Evolutionary conservation across 1,140 invertebrate species (phyloP).

Genomic region (Drosophila ohnishii): DNA sequence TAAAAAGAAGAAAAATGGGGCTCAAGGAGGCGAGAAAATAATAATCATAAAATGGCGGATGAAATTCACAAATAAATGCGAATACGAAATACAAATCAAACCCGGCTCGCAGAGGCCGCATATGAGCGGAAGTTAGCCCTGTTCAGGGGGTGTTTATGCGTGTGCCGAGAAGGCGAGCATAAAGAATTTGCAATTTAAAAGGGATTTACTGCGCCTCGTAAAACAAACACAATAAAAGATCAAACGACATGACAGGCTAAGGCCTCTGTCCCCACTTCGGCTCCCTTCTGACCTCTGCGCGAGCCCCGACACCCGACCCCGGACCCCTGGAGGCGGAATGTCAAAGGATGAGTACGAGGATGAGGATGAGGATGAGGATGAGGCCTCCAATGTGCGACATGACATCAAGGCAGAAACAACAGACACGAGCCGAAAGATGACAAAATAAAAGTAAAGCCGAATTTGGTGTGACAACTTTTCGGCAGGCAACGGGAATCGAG

Average conservation of each 20-base stretch:
- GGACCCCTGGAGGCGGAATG: conserved; percentile 55
- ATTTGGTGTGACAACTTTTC: conserved; percentile 76
- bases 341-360: conserved; percentile 65
- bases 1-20: not conserved
- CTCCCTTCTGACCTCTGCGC: conserved; percentile 7
- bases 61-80: conserved; percentile 62
- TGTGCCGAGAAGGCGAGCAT: conserved; percentile 69
- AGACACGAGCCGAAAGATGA: conserved; percentile 62
- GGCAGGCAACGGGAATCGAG: conserved; percentile 64
- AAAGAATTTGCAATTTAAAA: conserved; percentile 82
- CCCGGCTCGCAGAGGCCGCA: conserved; percentile 23
- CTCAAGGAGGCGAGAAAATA: conserved; percentile 32
- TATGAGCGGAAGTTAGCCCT: conserved; percentile 23
- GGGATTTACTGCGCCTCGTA: conserved; percentile 78
- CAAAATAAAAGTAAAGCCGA: conserved; percentile 74
- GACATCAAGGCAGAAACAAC: conserved; percentile 40
- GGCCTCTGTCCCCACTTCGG: conserved; percentile 34
- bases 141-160: conserved; percentile 35
- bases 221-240: conserved; percentile 82
- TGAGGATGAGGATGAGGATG: conserved; percentile 39
- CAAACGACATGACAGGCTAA: conserved; percentile 75
- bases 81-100: conserved; percentile 55
- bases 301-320: conserved; percentile 15
- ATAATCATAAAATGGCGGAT: conserved; percentile 63
- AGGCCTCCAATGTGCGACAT: conserved; percentile 22